Evolutionary conservation across 2,888 invertebrate species (phyloP), one percentile per base, ranked within the genome.

Genomic region (Notodonta ziczac): DNA sequence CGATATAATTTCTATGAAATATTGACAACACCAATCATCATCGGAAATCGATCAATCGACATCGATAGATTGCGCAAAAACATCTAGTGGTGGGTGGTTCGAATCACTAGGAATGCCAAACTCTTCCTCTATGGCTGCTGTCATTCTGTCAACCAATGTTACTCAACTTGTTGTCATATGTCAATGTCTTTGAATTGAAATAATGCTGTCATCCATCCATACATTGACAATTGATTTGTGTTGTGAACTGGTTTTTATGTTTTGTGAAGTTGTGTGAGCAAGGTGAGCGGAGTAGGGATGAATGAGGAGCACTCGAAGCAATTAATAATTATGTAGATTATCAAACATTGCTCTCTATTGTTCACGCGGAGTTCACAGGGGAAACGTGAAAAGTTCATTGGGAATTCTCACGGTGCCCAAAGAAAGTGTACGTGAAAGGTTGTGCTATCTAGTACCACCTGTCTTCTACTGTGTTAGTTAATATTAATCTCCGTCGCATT

Each of bases 301-400:
- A 77, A 69, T 72, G 78, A 78, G 65, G 74, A 77, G 71, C 69
- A 77, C 57, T 62, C 76, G 71, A 71, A 69, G 74, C 79, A 82
- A 85, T 87, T 88, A 85, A 24, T 24, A 24, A 85, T 83, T 87
- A 88, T 85, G 87, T 86, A 88, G 85, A 87, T 89, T 85, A 88
- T 81, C 85, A 87, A 84, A 86, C 79, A 74, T 79, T 76, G 74
- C 76, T 74, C 76, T 74, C 86, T 77, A 91, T 92, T 93, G 92
- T 92, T 89, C 74, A 73, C 68, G 63, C 56, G 66, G 70, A 82
- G 84, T 88, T 87, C 85, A 83, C 88, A 86, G 80, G 84, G 81
- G 82, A 85, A 86, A 83, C 78, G 78, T 87, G 88, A 89, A 88
- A 89, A 88, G 82, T 83, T 74, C 69, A 67, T 76, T 65, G 67